Evolutionary conservation across 2,888 invertebrate species (phyloP).

Genomic region (Drosophila neutralis): DNA sequence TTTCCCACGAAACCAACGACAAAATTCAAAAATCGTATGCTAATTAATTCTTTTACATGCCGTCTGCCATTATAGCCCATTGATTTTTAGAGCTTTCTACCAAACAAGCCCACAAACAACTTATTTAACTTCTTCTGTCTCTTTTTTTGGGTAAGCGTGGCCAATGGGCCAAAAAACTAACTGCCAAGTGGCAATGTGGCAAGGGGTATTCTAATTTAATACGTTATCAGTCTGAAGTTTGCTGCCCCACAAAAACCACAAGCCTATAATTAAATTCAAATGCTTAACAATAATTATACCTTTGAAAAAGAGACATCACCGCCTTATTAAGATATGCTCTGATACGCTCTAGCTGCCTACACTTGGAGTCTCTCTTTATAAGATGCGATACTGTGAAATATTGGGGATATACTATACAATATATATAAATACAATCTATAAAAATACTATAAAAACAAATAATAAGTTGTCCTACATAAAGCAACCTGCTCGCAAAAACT

Average conservation of each 20-base stretch:
- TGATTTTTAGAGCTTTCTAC: conserved; percentile 73
- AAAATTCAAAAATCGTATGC: conserved; percentile 67
- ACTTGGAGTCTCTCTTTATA: not conserved
- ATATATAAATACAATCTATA: not conserved
- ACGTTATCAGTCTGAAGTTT: conserved; percentile 12
- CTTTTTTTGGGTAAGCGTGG: conserved; percentile 11
- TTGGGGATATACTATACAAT: not conserved
- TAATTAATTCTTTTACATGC: conserved; percentile 72
- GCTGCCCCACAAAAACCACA: conserved; percentile 51
- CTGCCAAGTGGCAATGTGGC: conserved; percentile 9
- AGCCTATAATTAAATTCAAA: conserved; percentile 69
- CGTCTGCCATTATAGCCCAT: conserved; percentile 61
- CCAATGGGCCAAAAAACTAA: conserved; percentile 26
- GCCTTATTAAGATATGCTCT: not conserved
- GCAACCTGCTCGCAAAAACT: not conserved
- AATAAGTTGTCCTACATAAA: not conserved
- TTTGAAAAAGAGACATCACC: conserved; percentile 2
- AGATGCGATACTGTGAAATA: not conserved
- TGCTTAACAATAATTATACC: conserved; percentile 68
- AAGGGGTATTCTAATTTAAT: not conserved
- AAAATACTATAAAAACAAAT: not conserved
- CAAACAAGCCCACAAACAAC: conserved; percentile 72
- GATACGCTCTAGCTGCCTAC: not conserved
- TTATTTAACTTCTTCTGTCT: conserved; percentile 49
- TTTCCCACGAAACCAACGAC: conserved; percentile 72